Evolutionary conservation across 1,140 invertebrate species (phyloP).

Genomic region (Popillia japonica): DNA sequence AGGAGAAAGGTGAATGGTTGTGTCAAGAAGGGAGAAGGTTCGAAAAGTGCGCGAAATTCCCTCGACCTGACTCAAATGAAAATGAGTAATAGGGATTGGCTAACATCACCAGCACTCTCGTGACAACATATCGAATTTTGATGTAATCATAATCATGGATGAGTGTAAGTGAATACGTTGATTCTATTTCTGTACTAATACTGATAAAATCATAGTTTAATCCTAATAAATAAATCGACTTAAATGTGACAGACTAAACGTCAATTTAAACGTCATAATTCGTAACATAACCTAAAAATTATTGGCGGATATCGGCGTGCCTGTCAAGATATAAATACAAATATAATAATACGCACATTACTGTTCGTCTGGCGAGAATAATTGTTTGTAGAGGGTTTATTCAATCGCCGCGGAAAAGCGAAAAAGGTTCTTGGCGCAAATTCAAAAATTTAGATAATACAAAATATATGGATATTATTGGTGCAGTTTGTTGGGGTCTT

Average conservation of each 20-base stretch:
- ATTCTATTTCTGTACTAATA: background rate
- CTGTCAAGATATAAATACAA: background rate
- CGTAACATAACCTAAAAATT: background rate
- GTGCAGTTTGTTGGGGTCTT: background rate
- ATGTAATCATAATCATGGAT: background rate
- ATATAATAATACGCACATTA: background rate
- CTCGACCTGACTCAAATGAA: background rate
- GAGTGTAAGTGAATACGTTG: background rate
- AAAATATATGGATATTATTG: constrained; percentile 17
- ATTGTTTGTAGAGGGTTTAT: background rate
- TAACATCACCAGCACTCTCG: background rate
- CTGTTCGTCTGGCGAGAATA: background rate
- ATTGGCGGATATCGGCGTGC: background rate
- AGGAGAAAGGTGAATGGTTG: background rate
- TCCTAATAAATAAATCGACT: background rate
- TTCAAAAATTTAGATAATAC: constrained; percentile 28
- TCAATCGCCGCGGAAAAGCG: background rate
- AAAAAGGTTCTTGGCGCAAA: constrained; percentile 18
- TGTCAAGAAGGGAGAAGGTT: background rate
- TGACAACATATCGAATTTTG: constrained; percentile 21
- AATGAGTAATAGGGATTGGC: constrained; percentile 23
- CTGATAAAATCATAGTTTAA: background rate
- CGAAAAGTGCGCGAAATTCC: background rate
- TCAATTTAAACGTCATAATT: background rate
- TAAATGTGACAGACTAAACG: background rate